These are phyloP conservation scores for Notamacropus eugenii DNA, from an alignment of 2,797 vertebrate genomes.

Conservation along the genomic window DNA sequence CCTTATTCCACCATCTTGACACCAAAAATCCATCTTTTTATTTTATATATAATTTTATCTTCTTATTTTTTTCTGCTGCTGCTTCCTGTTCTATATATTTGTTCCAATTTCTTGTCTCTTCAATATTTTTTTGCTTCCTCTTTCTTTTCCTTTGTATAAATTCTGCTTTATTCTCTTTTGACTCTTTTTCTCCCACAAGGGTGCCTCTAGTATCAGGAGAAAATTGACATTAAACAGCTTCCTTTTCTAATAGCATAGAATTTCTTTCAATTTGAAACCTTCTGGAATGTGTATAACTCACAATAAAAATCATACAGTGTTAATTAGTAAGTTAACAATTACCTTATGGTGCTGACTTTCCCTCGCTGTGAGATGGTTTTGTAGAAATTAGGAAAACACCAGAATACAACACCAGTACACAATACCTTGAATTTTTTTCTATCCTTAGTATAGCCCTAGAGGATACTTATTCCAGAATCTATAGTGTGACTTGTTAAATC, in stretches of 20 bases:
- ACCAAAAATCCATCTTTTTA: background rate
- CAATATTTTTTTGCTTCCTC: slow-evolving; percentile 23
- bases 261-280: slow-evolving; percentile 29
- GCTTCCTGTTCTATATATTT: background rate
- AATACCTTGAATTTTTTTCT: slow-evolving; percentile 15
- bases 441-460: slow-evolving; percentile 20
- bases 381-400: slow-evolving; percentile 12
- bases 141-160: slow-evolving; percentile 30
- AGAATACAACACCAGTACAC: background rate
- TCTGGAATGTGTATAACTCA: slow-evolving; percentile 44
- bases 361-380: slow-evolving; percentile 31
- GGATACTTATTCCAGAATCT: slow-evolving; percentile 10
- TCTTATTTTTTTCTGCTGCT: background rate
- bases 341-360: slow-evolving; percentile 22
- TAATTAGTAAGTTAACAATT: slow-evolving; percentile 47
- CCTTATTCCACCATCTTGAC: background rate
- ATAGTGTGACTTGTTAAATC: slow-evolving; percentile 26
- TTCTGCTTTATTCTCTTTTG: slow-evolving; percentile 24
- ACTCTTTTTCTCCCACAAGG: background rate
- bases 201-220: slow-evolving; percentile 19
- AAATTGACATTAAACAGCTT: slow-evolving; percentile 13
- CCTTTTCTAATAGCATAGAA: slow-evolving; percentile 41
- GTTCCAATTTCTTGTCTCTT: background rate
- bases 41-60: background rate
- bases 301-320: slow-evolving; percentile 9